Evolutionary conservation across 2,113 vertebrate genomes (phyloP).

Genomic region (Macroglossus sobrinus): DNA sequence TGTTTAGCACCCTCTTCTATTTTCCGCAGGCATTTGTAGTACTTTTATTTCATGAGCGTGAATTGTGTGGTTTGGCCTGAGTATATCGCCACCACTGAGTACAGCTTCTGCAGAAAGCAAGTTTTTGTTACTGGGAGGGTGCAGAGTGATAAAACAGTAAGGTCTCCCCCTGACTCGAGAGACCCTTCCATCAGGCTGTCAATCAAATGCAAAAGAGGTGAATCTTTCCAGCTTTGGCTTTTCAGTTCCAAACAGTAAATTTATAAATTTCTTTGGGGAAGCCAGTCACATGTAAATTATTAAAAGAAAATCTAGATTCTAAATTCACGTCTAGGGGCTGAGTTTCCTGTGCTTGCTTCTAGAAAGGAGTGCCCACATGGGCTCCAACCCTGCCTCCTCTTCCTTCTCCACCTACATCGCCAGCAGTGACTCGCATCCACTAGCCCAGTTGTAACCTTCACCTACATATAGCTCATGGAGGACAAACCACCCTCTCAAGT

Average conservation of each 20-base stretch:
- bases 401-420: not conserved
- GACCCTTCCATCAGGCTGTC: not conserved
- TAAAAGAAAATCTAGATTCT: not conserved
- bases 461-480: fast-evolving
- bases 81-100: not conserved
- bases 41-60: too few species aligned
- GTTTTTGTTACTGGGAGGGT: not conserved
- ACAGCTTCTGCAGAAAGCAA: not conserved
- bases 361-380: not conserved
- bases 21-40: not conserved
- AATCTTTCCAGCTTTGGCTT: not conserved
- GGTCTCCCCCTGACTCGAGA: fast-evolving
- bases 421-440: fast-evolving
- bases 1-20: not conserved
- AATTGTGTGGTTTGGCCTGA: not conserved
- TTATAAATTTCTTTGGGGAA: not conserved
- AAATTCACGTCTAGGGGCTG: not conserved
- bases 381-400: not conserved
- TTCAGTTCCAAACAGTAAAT: not conserved
- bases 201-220: not conserved
- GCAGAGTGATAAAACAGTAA: fast-evolving
- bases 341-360: not conserved
- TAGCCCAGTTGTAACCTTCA: not conserved
- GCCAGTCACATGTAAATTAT: not conserved
- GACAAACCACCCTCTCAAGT: not conserved